Percentiles rank a stretch among this genome's conserved stretches.
phyloP scores from a whole-genome alignment of 2,113 vertebrate species.

The Ibidorhyncha struthersii region DNA sequence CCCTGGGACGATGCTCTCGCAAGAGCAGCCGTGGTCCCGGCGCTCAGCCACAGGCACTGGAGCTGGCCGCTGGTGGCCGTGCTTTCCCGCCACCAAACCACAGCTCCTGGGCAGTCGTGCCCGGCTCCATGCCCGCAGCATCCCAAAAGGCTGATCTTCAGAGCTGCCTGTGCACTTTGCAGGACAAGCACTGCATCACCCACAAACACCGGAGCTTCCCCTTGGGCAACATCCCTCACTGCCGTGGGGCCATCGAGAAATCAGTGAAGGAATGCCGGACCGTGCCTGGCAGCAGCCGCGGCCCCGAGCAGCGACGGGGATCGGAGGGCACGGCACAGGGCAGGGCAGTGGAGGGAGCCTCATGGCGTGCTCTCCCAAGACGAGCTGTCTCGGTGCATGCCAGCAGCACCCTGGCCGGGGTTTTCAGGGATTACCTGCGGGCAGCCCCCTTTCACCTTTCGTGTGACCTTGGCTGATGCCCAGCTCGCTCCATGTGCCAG shows the following conservation, averaged over 20 bases:
- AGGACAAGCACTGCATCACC: background rate
- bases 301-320: background rate
- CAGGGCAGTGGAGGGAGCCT: background rate
- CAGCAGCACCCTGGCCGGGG: rapidly evolving
- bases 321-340: background rate
- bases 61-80: background rate
- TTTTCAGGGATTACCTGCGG: background rate
- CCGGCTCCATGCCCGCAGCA: rapidly evolving
- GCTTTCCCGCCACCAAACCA: background rate
- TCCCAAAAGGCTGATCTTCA: background rate
- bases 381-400: background rate
- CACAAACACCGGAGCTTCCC: background rate
- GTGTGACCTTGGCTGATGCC: background rate
- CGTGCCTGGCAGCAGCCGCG: background rate
- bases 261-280: rapidly evolving
- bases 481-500: rapidly evolving
- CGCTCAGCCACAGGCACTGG: rapidly evolving
- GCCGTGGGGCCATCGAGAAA: background rate
- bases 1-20: background rate
- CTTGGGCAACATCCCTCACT: background rate
- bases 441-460: background rate
- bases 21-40: background rate
- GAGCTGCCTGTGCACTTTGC: rapidly evolving
- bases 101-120: background rate
- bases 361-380: background rate